Conservation (phyloP, 2,888 invertebrate species). For the Lepidocyrtinus sp. region DNA sequence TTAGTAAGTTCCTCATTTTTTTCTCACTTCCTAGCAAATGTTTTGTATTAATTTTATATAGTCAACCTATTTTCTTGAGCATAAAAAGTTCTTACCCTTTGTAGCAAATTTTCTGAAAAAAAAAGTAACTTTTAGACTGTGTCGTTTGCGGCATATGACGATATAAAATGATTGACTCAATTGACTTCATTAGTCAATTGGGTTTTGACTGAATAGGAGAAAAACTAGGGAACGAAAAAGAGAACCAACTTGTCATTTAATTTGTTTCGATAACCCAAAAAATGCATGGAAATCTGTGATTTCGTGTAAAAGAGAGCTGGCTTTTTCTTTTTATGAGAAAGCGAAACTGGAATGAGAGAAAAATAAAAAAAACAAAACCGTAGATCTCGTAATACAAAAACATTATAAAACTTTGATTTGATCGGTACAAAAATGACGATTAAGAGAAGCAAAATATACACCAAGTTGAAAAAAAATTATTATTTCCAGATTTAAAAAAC, state of each 20-base stretch:
- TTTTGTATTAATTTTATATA: too few species aligned
- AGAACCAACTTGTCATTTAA: constrained; percentile 2
- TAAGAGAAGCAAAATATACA: constrained; percentile 33
- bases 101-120: not conserved
- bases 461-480: not conserved
- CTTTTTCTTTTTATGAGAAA: constrained; percentile 29
- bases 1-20: not conserved
- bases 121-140: not conserved
- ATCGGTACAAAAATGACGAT: constrained; percentile 60
- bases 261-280: constrained; percentile 8
- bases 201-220: not conserved
- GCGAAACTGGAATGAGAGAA: constrained; percentile 9
- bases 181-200: not conserved
- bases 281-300: constrained; percentile 64
- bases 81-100: too few species aligned
- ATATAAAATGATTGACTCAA: not conserved
- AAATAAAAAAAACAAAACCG: constrained; percentile 7
- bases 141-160: constrained; percentile 14
- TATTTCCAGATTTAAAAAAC: not conserved
- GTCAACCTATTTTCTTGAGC: not conserved
- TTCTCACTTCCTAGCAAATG: not conserved
- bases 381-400: constrained; percentile 57
- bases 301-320: constrained; percentile 68
- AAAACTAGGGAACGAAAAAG: not conserved
- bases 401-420: constrained; percentile 39